Conservation (phyloP, 2,113 vertebrate species). For the Cinclus cinclus region DNA sequence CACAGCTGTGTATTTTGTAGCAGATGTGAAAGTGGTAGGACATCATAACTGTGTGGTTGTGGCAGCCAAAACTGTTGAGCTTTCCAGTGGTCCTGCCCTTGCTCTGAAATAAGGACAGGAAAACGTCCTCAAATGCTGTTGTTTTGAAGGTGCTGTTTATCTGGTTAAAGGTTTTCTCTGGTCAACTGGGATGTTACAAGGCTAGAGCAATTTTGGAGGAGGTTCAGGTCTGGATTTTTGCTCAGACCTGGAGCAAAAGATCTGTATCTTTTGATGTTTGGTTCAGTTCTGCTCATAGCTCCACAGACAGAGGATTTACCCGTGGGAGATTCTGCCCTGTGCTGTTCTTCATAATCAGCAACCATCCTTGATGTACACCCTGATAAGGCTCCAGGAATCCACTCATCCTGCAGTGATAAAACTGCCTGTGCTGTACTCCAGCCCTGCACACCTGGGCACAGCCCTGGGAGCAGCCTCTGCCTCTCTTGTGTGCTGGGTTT, state of each 20-base stretch:
- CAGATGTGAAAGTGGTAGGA: background rate
- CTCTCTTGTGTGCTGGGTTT: background rate
- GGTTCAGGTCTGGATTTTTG: background rate
- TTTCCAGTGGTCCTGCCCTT: background rate
- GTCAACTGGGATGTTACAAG: background rate
- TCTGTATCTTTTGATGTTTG: background rate
- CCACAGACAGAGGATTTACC: background rate
- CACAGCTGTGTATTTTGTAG: background rate
- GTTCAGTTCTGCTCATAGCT: background rate
- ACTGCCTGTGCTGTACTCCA: background rate
- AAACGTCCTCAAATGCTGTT: background rate
- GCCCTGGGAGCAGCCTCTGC: background rate
- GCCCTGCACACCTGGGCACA: background rate
- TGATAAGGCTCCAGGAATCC: background rate
- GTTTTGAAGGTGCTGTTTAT: background rate
- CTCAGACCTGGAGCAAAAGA: background rate
- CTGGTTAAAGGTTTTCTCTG: background rate
- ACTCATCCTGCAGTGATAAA: background rate
- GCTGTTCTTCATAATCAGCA: background rate
- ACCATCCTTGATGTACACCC: background rate
- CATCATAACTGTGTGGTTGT: accelerated
- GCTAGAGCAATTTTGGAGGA: background rate
- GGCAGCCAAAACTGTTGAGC: background rate
- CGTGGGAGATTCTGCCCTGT: background rate
- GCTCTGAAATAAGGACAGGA: background rate